A percentile compares a stretch with the other conserved stretches of the same genome.
Conservation (phyloP, 1,140 invertebrate species). For the Heterodera schachtii region DNA sequence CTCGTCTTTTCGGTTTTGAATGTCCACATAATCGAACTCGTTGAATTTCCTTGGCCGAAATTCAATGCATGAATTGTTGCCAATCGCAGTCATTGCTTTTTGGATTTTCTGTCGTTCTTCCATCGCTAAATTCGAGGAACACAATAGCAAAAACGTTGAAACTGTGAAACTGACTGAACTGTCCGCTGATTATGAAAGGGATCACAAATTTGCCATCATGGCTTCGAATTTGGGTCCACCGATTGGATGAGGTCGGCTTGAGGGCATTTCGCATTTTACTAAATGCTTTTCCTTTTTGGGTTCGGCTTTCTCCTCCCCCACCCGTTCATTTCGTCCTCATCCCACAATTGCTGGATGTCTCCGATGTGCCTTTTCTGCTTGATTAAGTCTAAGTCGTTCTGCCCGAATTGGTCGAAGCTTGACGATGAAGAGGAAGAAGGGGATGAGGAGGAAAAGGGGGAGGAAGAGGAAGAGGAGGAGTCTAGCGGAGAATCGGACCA, state of each 20-base stretch:
- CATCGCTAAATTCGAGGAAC: background rate
- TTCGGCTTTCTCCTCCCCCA: background rate
- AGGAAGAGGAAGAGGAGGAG: background rate
- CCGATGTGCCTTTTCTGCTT: constrained; percentile 19
- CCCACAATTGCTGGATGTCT: constrained; percentile 26
- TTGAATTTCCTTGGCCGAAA: constrained; percentile 22
- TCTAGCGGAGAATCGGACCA: background rate
- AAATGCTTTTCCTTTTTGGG: background rate
- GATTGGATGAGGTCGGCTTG: constrained; percentile 19
- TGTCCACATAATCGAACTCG: constrained; percentile 40
- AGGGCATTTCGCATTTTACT: constrained; percentile 40
- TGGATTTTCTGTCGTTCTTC: constrained; percentile 27
- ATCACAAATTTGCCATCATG: constrained; percentile 37
- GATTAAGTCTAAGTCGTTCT: constrained; percentile 9
- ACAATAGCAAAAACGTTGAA: background rate
- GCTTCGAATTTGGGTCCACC: constrained; percentile 23
- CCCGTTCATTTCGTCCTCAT: constrained; percentile 13
- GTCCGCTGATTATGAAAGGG: constrained; percentile 37
- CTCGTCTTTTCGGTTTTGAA: constrained; percentile 31
- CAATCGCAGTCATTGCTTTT: constrained; percentile 32
- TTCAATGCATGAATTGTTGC: constrained; percentile 33
- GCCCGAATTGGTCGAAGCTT: background rate
- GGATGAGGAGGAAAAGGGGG: background rate
- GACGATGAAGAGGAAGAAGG: background rate
- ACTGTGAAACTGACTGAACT: constrained; percentile 23